Conservation (phyloP, 2,113 vertebrate genomes). For the Mungos mungo region DNA sequence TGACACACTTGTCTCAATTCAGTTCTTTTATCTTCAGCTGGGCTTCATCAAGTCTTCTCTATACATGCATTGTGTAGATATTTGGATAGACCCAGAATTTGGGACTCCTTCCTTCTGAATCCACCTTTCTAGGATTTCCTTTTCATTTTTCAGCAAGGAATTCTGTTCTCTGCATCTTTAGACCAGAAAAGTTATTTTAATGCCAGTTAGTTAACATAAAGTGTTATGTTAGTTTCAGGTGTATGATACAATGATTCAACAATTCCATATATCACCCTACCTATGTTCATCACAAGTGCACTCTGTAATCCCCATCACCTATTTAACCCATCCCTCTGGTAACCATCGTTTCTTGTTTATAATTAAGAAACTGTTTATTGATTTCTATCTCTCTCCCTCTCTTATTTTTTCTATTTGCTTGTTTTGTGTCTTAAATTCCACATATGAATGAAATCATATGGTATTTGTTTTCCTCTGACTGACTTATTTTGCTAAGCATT, state of each 20-base stretch:
- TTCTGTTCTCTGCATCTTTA: not conserved
- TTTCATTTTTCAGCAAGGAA: not conserved
- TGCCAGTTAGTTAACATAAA: not conserved
- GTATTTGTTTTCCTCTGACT: not conserved
- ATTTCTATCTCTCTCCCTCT: not conserved
- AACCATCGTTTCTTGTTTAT: not conserved
- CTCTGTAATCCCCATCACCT: not conserved
- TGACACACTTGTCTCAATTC: not conserved
- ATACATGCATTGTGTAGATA: not conserved
- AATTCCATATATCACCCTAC: not conserved
- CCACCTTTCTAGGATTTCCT: not conserved
- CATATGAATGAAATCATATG: not conserved
- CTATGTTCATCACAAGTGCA: not conserved
- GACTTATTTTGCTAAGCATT: not conserved
- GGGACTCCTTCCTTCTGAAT: not conserved
- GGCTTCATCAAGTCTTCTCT: not conserved
- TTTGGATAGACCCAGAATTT: not conserved
- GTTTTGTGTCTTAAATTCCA: no score
- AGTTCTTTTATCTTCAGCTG: not conserved
- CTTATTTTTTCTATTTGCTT: not conserved
- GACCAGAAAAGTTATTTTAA: not conserved
- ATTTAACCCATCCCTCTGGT: not conserved
- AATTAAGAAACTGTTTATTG: not conserved
- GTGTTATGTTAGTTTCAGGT: not conserved
- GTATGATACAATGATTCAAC: not conserved